Evolutionary conservation across 2,797 vertebrate genomes (phyloP), one percentile per base, ranked within the genome.

Genomic region (Lycodopsis pacificus): DNA sequence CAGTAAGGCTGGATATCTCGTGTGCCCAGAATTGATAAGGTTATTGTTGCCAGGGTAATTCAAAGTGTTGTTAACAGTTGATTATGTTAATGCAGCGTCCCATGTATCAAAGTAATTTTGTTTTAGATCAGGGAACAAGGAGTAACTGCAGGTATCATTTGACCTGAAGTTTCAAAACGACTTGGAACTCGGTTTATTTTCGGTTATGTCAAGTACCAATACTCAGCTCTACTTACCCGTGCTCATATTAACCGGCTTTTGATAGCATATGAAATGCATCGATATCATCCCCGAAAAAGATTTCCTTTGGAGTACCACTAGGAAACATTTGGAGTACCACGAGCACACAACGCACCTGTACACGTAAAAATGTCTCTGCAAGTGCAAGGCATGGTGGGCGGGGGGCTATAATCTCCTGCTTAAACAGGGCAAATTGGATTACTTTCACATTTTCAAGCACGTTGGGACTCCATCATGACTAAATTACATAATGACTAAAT

Each of bases 391-490:
- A 17, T 61, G 49, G 65, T 54, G n/a, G 71, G 12, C 61, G 74
- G 68, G 62, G 25, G 38, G 49, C 30, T 64, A 58, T 85, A 84
- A 89, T 90, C 75, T 76, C 73, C 72, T 10, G 32, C 75, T 81
- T 54, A 67, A 88, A 86, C 74, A 74, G 38, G 36, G 71, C 77
- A 64, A 77, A 77, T 71, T 54, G 67, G 79, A 86, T 86, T 82
- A 86, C 36, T 32, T 42, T 58, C 36, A 74, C 70, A 71, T 76
- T 80, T 13, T 40, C 12, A 25, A 76, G 71, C 79, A 67, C 22
- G 12, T 69, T 22, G 48, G 74, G 71, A 71, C 67, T 81, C 79
- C 64, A 56, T 51, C 20, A 38, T 83, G 78, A 56, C 65, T n/a
- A 62, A 86, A 76, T 64, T 54, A 34, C 27, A 30, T 30, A 30